Evolutionary conservation across 1,140 invertebrate genomes (phyloP).

Genomic region (Drosophila asahinai): DNA sequence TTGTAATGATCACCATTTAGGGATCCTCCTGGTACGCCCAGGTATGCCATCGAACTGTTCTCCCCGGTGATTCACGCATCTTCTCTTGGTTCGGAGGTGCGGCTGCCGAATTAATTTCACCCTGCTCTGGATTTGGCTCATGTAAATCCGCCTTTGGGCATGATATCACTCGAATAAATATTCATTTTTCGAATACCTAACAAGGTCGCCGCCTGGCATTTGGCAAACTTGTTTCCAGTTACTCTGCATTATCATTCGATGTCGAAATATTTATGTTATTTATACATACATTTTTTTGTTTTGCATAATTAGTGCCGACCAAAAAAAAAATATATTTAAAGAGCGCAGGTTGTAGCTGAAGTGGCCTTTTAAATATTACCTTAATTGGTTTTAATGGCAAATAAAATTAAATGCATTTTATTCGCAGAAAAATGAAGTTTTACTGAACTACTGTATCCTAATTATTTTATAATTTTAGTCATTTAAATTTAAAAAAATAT

Average conservation of each 20-base stretch:
- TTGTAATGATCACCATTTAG: slow-evolving; percentile 66
- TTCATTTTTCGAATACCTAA: slow-evolving; percentile 51
- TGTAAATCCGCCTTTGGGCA: slow-evolving; percentile 39
- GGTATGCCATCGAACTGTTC: slow-evolving; percentile 34
- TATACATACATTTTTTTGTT: not conserved
- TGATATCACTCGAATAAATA: slow-evolving; percentile 64
- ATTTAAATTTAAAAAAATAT: too few relatives aligned
- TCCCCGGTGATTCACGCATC: slow-evolving; percentile 37
- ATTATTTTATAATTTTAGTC: too few relatives aligned
- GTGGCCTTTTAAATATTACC: slow-evolving; percentile 4
- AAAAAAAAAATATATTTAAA: not conserved
- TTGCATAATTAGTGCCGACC: slow-evolving; percentile 26
- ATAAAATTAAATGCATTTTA: not conserved
- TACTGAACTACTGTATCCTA: too few relatives aligned
- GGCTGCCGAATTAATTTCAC: slow-evolving; percentile 22
- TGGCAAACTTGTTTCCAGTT: slow-evolving; percentile 55
- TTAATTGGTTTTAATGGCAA: slow-evolving; percentile 1
- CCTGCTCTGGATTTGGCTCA: slow-evolving; percentile 17
- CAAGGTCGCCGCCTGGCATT: slow-evolving; percentile 61
- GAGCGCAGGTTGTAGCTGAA: slow-evolving; percentile 7
- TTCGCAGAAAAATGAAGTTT: too few relatives aligned
- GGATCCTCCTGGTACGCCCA: slow-evolving; percentile 55
- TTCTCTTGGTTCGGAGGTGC: slow-evolving; percentile 43
- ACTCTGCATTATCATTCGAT: slow-evolving; percentile 44
- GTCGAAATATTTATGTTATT: slow-evolving; percentile 35